A percentile compares a stretch with the other conserved stretches of the same genome.
Conservation (phyloP, 2,797 vertebrate genomes). For the Alcedo quadribrachys region DNA sequence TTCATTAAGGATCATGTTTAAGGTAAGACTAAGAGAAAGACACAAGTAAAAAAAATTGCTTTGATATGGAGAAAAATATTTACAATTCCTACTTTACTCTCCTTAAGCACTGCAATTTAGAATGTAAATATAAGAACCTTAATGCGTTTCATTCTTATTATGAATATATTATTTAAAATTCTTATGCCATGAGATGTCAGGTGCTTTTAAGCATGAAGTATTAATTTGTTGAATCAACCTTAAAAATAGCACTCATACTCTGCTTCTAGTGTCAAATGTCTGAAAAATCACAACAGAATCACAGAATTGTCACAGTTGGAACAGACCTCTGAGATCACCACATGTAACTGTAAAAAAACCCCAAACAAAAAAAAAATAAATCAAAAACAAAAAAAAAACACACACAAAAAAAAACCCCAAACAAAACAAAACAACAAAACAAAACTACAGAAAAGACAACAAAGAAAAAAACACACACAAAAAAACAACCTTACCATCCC, state of each 20-base stretch:
- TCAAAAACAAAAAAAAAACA: too few relatives aligned
- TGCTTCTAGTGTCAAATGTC: neutral
- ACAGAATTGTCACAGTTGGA: too few relatives aligned
- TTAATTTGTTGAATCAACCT: slow-evolving; percentile 47
- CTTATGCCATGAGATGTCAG: neutral
- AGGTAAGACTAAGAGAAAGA: neutral
- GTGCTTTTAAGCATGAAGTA: slow-evolving; percentile 26
- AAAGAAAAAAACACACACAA: too few relatives aligned
- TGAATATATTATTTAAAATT: neutral
- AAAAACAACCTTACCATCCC: too few relatives aligned
- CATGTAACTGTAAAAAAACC: too few relatives aligned
- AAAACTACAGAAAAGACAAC: too few relatives aligned
- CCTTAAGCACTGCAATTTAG: neutral
- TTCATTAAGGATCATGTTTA: slow-evolving; percentile 52
- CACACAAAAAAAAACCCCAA: too few relatives aligned
- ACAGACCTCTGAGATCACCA: too few relatives aligned
- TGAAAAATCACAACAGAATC: slow-evolving; percentile 4
- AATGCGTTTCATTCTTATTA: neutral
- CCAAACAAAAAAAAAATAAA: too few relatives aligned
- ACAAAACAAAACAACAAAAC: too few relatives aligned
- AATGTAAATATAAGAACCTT: neutral
- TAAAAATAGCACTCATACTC: slow-evolving; percentile 25
- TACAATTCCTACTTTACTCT: neutral
- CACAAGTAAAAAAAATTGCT: neutral
- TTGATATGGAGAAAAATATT: neutral